phyloP scores from a whole-genome alignment of 2,797 vertebrate species.

The Cyclura pinguis region DNA sequence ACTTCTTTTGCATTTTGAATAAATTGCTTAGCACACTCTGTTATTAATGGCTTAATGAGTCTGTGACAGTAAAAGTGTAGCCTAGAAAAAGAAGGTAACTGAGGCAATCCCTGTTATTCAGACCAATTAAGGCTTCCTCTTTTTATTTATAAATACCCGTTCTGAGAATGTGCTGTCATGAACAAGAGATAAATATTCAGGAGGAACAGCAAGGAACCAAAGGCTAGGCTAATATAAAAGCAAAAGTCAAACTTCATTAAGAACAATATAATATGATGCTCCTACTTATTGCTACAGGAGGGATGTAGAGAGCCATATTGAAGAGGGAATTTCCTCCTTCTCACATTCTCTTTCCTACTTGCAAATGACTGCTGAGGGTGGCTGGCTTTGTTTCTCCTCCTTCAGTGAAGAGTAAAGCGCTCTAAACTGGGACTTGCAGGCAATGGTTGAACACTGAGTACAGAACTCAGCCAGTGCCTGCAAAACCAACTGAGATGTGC shows the following conservation, averaged over 20 bases:
- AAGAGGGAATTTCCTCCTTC: no score
- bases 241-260: conserved; percentile 32
- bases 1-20: conserved; percentile 41
- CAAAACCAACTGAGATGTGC: background rate
- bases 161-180: conserved; percentile 58
- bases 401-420: background rate
- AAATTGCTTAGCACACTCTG: conserved; percentile 60
- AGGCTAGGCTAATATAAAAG: conserved; percentile 10
- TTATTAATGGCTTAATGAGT: conserved; percentile 59
- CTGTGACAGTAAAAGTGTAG: conserved; percentile 60
- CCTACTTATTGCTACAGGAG: conserved; percentile 6
- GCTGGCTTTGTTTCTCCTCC: no score
- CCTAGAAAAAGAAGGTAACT: conserved; percentile 19
- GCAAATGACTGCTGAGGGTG: background rate
- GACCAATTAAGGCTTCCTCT: conserved; percentile 44
- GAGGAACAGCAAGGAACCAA: conserved; percentile 43
- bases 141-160: conserved; percentile 65
- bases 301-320: no score
- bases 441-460: background rate
- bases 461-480: background rate
- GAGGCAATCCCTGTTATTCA: conserved; percentile 50
- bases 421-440: background rate
- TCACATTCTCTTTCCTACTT: background rate
- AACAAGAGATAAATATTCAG: conserved; percentile 61
- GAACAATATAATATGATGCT: conserved; percentile 30